Evolutionary conservation across 2,113 vertebrate genomes (phyloP).

Genomic region (Puffinus mauretanicus): DNA sequence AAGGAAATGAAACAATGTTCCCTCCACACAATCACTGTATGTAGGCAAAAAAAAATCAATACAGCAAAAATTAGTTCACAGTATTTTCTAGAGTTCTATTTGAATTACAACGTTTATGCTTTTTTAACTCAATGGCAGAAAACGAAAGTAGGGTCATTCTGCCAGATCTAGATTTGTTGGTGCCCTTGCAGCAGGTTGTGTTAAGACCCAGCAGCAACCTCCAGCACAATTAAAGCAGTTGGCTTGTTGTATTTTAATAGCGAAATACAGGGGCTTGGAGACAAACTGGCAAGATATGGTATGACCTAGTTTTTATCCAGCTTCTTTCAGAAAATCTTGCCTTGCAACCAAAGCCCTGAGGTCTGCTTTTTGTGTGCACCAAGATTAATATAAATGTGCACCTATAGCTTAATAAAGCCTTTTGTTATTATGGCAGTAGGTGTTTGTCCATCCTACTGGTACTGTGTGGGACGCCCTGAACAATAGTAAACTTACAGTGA

Average conservation of each 20-base stretch:
- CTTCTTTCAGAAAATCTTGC: not conserved
- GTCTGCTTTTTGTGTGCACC: not conserved
- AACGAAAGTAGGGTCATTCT: not conserved
- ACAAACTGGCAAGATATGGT: not conserved
- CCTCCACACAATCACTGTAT: not conserved
- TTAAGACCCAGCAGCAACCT: not conserved
- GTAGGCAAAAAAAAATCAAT: not conserved
- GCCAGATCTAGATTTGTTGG: not conserved
- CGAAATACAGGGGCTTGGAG: not conserved
- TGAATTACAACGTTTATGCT: not conserved
- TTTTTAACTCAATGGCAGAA: not conserved
- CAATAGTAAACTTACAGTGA: not conserved
- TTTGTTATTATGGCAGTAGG: not conserved
- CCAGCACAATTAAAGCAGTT: not conserved
- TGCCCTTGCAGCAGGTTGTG: not conserved
- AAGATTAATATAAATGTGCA: not conserved
- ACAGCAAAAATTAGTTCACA: not conserved
- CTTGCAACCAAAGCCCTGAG: not conserved
- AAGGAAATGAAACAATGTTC: conserved; percentile 37
- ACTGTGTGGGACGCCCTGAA: not conserved
- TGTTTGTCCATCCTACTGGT: not conserved
- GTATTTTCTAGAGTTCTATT: not conserved
- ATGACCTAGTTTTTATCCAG: not conserved
- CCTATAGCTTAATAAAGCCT: not conserved
- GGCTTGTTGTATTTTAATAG: not conserved